Evolutionary conservation across 1,140 invertebrate genomes (phyloP).

Genomic region (Araneus ventricosus): DNA sequence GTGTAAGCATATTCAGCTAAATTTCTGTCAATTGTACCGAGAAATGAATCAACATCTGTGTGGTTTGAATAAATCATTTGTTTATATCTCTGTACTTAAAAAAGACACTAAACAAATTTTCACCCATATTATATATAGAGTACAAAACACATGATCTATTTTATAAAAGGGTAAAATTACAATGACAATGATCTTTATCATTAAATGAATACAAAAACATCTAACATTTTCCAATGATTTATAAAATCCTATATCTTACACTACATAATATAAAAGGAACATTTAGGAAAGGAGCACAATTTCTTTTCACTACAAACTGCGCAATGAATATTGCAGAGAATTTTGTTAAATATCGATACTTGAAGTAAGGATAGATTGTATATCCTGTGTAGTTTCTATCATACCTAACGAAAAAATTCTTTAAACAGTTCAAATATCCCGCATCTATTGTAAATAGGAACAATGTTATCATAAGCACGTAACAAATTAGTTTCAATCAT

Average conservation of each 20-base stretch:
- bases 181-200: background rate
- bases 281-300: background rate
- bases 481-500: slow-evolving; percentile 2
- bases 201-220: background rate
- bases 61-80: no score
- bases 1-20: no score
- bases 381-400: background rate
- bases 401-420: background rate
- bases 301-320: background rate
- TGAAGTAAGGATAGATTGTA: background rate
- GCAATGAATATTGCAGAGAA: background rate
- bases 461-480: slow-evolving; percentile 2
- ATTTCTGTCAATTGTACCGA: no score
- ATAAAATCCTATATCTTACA: slow-evolving; percentile 38
- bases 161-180: no score
- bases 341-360: background rate
- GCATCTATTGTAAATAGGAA: slow-evolving; percentile 37
- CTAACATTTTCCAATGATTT: background rate
- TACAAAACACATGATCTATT: no score
- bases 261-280: background rate
- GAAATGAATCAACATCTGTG: no score
- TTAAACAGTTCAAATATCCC: background rate
- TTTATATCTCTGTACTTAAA: no score
- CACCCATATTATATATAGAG: no score
- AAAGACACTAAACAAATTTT: no score